Base-by-base conservation (phyloP, 2,797 vertebrate genomes). In the Sebastes melanostomus region DNA sequence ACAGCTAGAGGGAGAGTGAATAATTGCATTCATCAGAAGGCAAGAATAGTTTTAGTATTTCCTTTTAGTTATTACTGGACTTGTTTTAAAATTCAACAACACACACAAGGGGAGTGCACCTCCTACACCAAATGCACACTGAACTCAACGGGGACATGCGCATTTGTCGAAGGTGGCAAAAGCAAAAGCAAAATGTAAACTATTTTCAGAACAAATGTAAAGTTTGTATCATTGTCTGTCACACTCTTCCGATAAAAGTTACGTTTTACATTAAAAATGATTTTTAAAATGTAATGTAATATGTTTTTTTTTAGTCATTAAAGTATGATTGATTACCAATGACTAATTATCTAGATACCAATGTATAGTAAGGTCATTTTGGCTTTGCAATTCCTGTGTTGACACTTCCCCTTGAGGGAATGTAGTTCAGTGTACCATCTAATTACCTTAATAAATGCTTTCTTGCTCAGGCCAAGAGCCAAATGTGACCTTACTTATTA, bases 401-500 rank as follows among this genome's bases (percentile, higher is more conserved):
- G 24, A 59, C 4, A 11, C 1, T 2, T 27, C 9, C 22, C 24
- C 36, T 38, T 12, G n/a, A 22, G n/a, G 58, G 4, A 66, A 16
- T 54, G 10, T 16, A 55, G 29, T 50, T 63, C 36, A 42, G 22
- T 34, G 30, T 29, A 42, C 16, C 46, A 4, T 75, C 68, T 55
- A 67, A 67, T 59, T 32, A 27, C 8, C 20, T 63, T n/a, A 16
- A 46, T 50, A 42, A 66, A 36, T 52, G n/a, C 42, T 68, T 71
- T 46, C 20, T 75, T 63, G 16, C 62, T 59, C 4, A 63, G 9
- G 38, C 30, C 80, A 16, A 22, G 34, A 73, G 54, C 24, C 46
- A 72, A 70, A 77, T 46, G 12, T 66, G 71, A 80, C 72, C 63
- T 70, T 11, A 46, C 12, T 58, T 70, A 38, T 79, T 38, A 27